phyloP scores from a whole-genome alignment of 2,113 vertebrate species.

The Zosterops hypoxanthus region DNA sequence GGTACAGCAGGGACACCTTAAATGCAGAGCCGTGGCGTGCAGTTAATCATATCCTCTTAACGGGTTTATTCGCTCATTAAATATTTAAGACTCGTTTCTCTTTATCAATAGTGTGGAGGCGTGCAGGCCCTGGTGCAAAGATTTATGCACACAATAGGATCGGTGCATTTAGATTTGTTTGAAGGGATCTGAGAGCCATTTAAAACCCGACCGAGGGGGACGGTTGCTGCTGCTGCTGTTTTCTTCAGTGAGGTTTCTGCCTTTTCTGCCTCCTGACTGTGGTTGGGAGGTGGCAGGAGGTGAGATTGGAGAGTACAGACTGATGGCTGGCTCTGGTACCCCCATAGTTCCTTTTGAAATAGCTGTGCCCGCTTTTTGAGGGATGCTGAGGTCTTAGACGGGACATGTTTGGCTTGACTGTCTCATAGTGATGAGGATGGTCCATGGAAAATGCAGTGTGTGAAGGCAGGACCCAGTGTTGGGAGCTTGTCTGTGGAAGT shows the following conservation, averaged over 20 bases:
- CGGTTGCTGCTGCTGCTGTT: neutral
- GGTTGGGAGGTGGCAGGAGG: neutral
- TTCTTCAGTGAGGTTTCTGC: neutral
- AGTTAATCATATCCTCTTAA: slow-evolving; percentile 76
- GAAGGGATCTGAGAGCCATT: slow-evolving; percentile 32
- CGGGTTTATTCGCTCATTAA: slow-evolving; percentile 76
- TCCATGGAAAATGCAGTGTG: rapidly evolving
- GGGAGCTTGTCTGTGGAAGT: neutral
- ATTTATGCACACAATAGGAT: slow-evolving; percentile 64
- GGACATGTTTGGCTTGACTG: rapidly evolving
- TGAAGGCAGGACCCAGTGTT: neutral
- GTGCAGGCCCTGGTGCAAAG: slow-evolving; percentile 60
- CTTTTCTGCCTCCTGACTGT: neutral
- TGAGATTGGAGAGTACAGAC: neutral
- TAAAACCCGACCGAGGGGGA: slow-evolving; percentile 26
- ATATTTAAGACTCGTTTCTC: slow-evolving; percentile 73
- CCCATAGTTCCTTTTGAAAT: neutral
- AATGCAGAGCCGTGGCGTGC: slow-evolving; percentile 48
- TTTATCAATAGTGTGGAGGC: slow-evolving; percentile 73
- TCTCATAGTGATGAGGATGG: neutral
- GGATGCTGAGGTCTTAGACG: neutral
- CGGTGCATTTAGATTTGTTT: slow-evolving; percentile 53
- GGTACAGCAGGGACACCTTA: slow-evolving; percentile 47
- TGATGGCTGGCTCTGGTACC: neutral
- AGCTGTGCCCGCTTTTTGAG: neutral